Evolutionary conservation across 2,113 vertebrate species (phyloP), one percentile per base, ranked within the genome.

Genomic region (Gnathonemus longibarbis): DNA sequence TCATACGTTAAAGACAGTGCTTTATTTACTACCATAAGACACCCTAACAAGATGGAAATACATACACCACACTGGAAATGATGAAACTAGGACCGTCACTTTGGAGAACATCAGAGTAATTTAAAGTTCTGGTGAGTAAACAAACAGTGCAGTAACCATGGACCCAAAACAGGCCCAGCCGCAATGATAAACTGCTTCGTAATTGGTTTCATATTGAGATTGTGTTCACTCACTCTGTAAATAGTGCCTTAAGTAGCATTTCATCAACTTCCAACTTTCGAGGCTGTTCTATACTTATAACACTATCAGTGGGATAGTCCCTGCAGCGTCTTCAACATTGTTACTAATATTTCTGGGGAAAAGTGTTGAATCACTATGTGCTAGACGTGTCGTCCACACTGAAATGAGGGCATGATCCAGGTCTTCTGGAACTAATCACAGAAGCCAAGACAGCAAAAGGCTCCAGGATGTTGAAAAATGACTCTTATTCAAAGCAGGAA

Each of bases 121-220:
- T 89, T 89, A 92, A 94, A 94, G 91, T 93, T 94, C 94, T 9
- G 77, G 92, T 91, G 91, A 92, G 91, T 87, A 95, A 92, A 94
- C 93, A 95, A 95, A 94, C 93, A 93, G 45, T 90, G 91, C 53
- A 62, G 93, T 94, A 93, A 93, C 93, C 94, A 95, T 92, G 92
- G 94, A 91, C 92, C 91, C 89, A 90, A 89, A 48, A 84, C 45
- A 39, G 49, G 83, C 74, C 49, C 50, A 91, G 91, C 89, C 91
- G 53, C 88, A 91, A 91, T 91, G 92, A 90, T 89, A 84, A 91
- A 91, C 89, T 89, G 49, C 31, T 39, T 77, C 42, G 8, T 42
- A 45, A 89, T 8, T 58, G 11, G 46, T 84, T 56, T 80, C 70
- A 53, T 53, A 7, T 7, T n/a, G 24, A 48, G 77, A 84, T 6